Percentiles rank a stretch among this genome's conserved stretches.
Evolutionary conservation across 2,888 invertebrate genomes (phyloP).

Genomic region (Quadroppia sp.): DNA sequence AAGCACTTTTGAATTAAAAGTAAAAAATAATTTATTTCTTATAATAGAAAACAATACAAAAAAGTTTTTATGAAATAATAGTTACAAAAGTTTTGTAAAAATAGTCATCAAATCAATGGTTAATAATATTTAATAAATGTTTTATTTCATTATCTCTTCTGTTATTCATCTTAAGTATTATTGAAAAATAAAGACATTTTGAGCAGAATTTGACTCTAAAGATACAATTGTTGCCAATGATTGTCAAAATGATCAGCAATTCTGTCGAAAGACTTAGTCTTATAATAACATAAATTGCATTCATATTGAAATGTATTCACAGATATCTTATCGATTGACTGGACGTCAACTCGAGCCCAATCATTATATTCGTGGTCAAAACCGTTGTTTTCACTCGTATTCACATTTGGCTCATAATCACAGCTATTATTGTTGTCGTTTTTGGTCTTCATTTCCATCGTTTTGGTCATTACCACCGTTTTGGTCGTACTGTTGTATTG

Average conservation of each 20-base stretch:
- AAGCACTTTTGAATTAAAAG: no score
- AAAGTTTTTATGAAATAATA: background rate
- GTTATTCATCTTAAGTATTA: no score
- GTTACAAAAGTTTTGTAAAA: background rate
- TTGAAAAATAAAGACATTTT: background rate
- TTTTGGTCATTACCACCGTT: background rate
- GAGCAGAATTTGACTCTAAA: background rate
- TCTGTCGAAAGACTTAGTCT: constrained; percentile 5
- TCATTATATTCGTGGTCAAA: background rate
- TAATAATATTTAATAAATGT: background rate
- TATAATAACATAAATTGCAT: constrained; percentile 16
- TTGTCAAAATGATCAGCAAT: background rate
- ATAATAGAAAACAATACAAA: no score
- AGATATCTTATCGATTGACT: background rate
- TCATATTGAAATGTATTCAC: background rate
- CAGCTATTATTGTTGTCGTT: background rate
- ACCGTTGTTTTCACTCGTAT: background rate
- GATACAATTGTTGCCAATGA: constrained; percentile 8
- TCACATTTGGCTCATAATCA: background rate
- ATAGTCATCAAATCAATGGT: background rate
- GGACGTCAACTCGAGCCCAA: background rate
- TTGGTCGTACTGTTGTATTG: constrained; percentile 8
- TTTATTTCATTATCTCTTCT: no score
- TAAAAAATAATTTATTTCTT: no score
- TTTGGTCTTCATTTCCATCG: background rate